Base-by-base conservation (phyloP, 2,888 invertebrate species). In the Glyphotaelius pellucidus region DNA sequence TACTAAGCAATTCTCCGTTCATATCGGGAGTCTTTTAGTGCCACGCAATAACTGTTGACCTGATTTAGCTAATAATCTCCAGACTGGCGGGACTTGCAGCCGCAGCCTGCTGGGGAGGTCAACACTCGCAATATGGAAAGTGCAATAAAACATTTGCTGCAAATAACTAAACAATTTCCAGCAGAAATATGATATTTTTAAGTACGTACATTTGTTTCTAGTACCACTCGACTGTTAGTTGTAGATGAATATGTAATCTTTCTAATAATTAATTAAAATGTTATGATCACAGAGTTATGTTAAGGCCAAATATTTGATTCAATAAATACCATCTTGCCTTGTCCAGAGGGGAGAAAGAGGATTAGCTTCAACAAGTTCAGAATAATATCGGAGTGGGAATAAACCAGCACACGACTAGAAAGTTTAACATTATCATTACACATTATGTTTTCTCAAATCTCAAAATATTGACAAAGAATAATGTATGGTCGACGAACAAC, bases 281-380 rank as follows among this genome's bases (percentile, higher is more conserved):
- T 88, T 67, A 67, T 90, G 92, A 93, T 93, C 93, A 93, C 93
- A 93, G 93, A 90, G 90, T 90, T 91, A 90, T 90, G 90, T 89
- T 92, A 93, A 93, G 93, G 93, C 93, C 93, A 85, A 91, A 89
- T 86, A 92, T 90, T 86, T 92, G 84, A 87, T 90, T 90, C 67
- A 87, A 52, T 91, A 52, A 67, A 67, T 67, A 67, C 67, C 67
- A 67, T 67, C 25, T 67, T 67, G 67, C 67, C 67, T 67, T 67
- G n/a, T 67, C 67, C 67, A 67, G 67, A n/a, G n/a, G 67, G 67
- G 67, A 42, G 25, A 2, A 9, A 1, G 2, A n/a, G 67, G 9
- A 67, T 67, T 25, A 25, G 67, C 25, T 25, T 67, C n/a, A 67
- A 25, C 80, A 90, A 92, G 92, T 91, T 91, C 90, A 30, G 67